Evolutionary conservation across 2,797 vertebrate species (phyloP).

Genomic region (Chrosomus eos): DNA sequence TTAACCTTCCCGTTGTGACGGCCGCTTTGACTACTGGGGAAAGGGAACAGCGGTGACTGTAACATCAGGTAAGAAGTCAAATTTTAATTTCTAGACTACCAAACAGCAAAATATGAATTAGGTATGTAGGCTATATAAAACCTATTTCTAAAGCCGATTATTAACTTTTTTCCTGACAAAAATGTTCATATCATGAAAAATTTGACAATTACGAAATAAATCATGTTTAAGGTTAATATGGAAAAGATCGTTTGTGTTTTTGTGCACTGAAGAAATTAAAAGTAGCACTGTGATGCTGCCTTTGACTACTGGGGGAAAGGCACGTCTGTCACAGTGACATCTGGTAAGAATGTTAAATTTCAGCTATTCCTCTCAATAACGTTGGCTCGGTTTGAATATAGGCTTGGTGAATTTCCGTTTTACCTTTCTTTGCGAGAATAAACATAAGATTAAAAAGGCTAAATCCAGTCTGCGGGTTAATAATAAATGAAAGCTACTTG

Average conservation of each 20-base stretch:
- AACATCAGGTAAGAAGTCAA: constrained; percentile 72
- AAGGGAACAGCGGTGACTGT: constrained; percentile 69
- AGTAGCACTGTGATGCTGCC: too few relatives aligned
- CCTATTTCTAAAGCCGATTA: neutral
- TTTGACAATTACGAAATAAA: neutral
- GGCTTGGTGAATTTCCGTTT: too few relatives aligned
- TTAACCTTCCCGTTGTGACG: constrained; percentile 59
- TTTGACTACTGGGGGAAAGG: too few relatives aligned
- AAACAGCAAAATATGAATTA: neutral
- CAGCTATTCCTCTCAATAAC: neutral
- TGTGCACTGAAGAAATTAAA: constrained; percentile 9
- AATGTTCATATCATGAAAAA: neutral
- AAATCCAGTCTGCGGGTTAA: too few relatives aligned
- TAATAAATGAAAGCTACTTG: neutral
- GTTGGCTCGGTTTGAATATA: neutral
- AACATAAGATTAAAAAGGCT: too few relatives aligned
- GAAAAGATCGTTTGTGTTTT: constrained; percentile 1
- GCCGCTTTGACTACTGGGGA: constrained; percentile 70
- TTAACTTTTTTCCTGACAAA: neutral
- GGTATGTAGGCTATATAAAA: too few relatives aligned
- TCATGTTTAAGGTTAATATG: neutral
- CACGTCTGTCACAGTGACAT: constrained; percentile 71
- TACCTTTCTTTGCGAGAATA: too few relatives aligned
- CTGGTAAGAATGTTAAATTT: constrained; percentile 63
- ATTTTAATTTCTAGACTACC: constrained; percentile 35